A percentile compares a stretch with the other conserved stretches of the same genome.
These are phyloP conservation scores for Plemyria rubiginata DNA, from an alignment of 2,888 invertebrate species.

Conservation along the genomic window DNA sequence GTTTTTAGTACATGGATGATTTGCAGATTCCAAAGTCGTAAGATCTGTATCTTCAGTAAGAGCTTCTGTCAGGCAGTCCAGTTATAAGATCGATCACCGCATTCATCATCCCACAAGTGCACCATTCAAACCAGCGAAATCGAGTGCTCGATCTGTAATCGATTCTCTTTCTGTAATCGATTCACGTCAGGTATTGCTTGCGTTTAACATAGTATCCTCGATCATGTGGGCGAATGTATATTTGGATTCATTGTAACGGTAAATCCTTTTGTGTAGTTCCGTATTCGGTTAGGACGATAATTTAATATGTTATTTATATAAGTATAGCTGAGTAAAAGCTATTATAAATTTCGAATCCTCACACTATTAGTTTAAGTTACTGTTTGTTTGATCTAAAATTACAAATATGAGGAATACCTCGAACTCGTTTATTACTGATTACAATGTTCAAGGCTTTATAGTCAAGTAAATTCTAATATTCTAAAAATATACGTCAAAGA, in stretches of 20 bases:
- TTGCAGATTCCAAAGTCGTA: constrained; percentile 13
- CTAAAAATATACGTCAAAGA: constrained; percentile 24
- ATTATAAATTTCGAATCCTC: too few species aligned
- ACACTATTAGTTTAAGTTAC: too few species aligned
- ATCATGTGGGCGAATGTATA: constrained; percentile 55
- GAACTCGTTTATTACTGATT: constrained; percentile 7
- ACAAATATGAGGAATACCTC: neutral
- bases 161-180: constrained; percentile 28
- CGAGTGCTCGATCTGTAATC: constrained; percentile 40
- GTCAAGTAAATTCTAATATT: constrained; percentile 17
- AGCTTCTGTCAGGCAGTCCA: constrained; percentile 20
- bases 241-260: constrained; percentile 60
- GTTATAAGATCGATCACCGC: constrained; percentile 27
- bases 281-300: constrained; percentile 42
- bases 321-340: neutral
- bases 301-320: constrained; percentile 23
- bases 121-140: constrained; percentile 55
- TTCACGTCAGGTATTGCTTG: constrained; percentile 61
- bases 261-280: constrained; percentile 60
- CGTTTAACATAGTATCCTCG: constrained; percentile 69
- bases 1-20: constrained; percentile 9
- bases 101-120: constrained; percentile 44
- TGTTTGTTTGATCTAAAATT: neutral
- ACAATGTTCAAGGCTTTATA: constrained; percentile 1
- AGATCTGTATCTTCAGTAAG: constrained; percentile 14